Evolutionary conservation across 1,140 invertebrate species (phyloP), one percentile per base, ranked within the genome.

Genomic region (Ceratoteleas bidentatus): DNA sequence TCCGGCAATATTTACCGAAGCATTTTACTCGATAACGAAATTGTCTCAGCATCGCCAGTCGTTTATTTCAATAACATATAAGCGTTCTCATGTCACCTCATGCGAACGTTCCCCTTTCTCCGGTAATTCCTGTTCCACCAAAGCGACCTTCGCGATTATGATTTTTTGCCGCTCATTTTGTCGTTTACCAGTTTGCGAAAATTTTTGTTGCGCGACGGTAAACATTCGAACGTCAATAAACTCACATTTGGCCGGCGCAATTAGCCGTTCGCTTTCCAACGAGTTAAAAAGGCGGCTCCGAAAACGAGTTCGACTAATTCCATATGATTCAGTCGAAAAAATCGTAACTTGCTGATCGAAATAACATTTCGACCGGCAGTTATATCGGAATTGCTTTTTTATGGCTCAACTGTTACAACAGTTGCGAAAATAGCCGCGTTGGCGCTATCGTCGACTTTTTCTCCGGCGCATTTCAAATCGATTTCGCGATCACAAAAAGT

Each of bases 1-100:
- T 24, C 24, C 24, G 24, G 24, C 24, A 24, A 24, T 43, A 36
- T 49, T 11, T 49, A 14, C 2, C 13, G 47, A 14, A 49, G 34
- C 33, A 34, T 34, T 56, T 24, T 36, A n/a, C 16, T 34, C 3
- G 11, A 34, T 56, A 56, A 56, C 53, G 13, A 56, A 56, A 56
- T 24, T 36, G 15, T 49, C 13, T 43, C 6, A 6, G 24, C 40
- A 43, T 43, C 40, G n/a, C 11, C 2, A 15, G 11, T 4, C 24
- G 47, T 61, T 64, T 52, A 69, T 58, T 57, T 58, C 43, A 69
- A 58, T 58, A 69, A 58, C 47, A n/a, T 40, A 60, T 43, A 53
- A 60, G 60, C 56, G 66, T 60, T 70, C 56, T 9, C 66, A 60
- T 70, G 66, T 70, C 66, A 70, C 56, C 47, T 52, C 56, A 52